Evolutionary conservation across 1,140 invertebrate genomes (phyloP).

Genomic region (Ganaspis sp.): DNA sequence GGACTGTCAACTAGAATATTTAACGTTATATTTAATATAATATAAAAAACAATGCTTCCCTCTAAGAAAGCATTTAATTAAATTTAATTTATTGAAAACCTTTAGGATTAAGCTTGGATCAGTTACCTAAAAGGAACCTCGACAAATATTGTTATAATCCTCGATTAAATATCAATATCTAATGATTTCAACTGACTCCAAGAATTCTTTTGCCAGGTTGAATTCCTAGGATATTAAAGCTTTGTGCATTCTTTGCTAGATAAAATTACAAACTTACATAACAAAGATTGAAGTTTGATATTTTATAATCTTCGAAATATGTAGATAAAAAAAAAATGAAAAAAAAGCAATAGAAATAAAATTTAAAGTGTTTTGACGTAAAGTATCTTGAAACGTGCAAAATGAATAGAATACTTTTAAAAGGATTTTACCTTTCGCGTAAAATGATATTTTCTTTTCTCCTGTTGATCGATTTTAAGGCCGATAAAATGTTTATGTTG

Average conservation of each 20-base stretch:
- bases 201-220: constrained; percentile 46
- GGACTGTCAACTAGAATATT: not conserved
- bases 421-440: not conserved
- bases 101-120: constrained; percentile 41
- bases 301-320: not conserved
- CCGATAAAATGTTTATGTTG: not conserved
- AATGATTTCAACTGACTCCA: constrained; percentile 50
- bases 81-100: constrained; percentile 6
- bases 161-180: constrained; percentile 31
- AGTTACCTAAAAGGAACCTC: constrained; percentile 26
- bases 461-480: not conserved
- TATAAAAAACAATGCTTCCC: no score
- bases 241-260: constrained; percentile 15
- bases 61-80: not conserved
- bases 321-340: not conserved
- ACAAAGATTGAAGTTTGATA: not conserved
- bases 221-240: constrained; percentile 10
- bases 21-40: not conserved
- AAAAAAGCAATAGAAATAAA: not conserved
- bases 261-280: not conserved
- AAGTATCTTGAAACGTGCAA: not conserved
- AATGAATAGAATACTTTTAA: not conserved
- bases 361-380: not conserved
- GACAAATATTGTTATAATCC: constrained; percentile 7
- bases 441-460: not conserved